These are phyloP conservation scores for Globodera ellingtonae DNA, from an alignment of 1,140 invertebrate species.

Conservation along the genomic window DNA sequence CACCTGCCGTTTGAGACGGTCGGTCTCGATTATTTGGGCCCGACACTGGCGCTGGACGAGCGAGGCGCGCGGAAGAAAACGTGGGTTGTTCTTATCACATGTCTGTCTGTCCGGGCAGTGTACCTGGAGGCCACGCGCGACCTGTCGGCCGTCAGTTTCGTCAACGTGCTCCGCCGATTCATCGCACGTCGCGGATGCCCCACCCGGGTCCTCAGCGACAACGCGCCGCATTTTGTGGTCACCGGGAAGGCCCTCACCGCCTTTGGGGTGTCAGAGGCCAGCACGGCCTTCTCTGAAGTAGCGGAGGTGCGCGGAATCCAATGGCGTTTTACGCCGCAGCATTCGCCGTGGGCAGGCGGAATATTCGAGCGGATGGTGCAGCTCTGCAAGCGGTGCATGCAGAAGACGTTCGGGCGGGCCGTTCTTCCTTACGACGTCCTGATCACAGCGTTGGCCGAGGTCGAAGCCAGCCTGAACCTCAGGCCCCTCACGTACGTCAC, in stretches of 20 bases:
- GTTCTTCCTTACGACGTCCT: constrained; percentile 6
- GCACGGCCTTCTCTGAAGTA: too few relatives aligned
- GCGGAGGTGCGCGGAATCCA: too few relatives aligned
- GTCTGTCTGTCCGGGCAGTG: background rate
- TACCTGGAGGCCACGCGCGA: constrained; percentile 4
- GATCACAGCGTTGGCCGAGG: constrained; percentile 1
- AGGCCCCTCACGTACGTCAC: background rate
- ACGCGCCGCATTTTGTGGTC: background rate
- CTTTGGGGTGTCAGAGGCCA: too few relatives aligned
- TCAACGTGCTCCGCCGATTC: constrained; percentile 7
- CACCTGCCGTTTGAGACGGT: constrained; percentile 11
- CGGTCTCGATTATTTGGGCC: constrained; percentile 33
- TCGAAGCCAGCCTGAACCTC: constrained; percentile 13
- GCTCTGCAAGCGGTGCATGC: background rate
- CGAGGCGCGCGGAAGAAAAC: constrained; percentile 4
- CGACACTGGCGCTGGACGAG: constrained; percentile 1
- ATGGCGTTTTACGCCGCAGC: background rate
- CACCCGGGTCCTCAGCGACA: constrained; percentile 4
- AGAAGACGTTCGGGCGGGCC: background rate
- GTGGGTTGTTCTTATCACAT: constrained; percentile 23
- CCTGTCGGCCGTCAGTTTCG: background rate
- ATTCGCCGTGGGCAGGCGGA: background rate
- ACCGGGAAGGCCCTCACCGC: too few relatives aligned
- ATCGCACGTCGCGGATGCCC: constrained; percentile 1
- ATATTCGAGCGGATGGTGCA: background rate